These are phyloP conservation scores for Salvelinus fontinalis DNA, from an alignment of 2,113 vertebrate genomes.

Conservation along the genomic window DNA sequence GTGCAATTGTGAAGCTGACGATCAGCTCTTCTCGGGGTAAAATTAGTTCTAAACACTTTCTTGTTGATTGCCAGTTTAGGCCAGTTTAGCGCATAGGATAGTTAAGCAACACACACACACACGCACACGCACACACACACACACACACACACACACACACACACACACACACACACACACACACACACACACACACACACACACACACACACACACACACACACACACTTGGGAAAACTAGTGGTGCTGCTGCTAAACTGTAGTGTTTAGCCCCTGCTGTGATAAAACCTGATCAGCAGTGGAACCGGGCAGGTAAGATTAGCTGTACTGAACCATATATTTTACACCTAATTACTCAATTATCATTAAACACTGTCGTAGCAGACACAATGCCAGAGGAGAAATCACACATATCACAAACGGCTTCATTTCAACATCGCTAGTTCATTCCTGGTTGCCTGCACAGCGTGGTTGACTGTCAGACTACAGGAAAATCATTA, in stretches of 20 bases:
- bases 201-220: conserved; percentile 21
- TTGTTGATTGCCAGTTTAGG: conserved; percentile 31
- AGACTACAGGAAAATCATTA: not conserved
- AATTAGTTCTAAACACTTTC: conserved; percentile 3
- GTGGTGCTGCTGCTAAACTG: conserved; percentile 43
- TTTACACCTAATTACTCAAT: conserved; percentile 74
- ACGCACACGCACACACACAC: conserved; percentile 13
- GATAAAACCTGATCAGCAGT: conserved; percentile 46
- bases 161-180: conserved; percentile 20
- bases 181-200: conserved; percentile 25
- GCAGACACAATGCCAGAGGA: conserved; percentile 58
- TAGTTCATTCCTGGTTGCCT: not conserved
- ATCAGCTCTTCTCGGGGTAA: conserved; percentile 40
- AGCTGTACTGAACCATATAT: conserved; percentile 55
- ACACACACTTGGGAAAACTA: conserved; percentile 16
- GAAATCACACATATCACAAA: conserved; percentile 45
- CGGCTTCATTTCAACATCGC: conserved; percentile 46
- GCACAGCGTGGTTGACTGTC: not conserved
- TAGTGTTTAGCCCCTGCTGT: conserved; percentile 50
- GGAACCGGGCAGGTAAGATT: conserved; percentile 51
- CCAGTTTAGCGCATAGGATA: conserved; percentile 21
- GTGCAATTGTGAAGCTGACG: conserved; percentile 34
- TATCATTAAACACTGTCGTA: conserved; percentile 68
- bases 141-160: conserved; percentile 25
- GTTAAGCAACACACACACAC: conserved; percentile 16